phyloP scores from a whole-genome alignment of 2,113 vertebrate species.

The Catharus minimus region DNA sequence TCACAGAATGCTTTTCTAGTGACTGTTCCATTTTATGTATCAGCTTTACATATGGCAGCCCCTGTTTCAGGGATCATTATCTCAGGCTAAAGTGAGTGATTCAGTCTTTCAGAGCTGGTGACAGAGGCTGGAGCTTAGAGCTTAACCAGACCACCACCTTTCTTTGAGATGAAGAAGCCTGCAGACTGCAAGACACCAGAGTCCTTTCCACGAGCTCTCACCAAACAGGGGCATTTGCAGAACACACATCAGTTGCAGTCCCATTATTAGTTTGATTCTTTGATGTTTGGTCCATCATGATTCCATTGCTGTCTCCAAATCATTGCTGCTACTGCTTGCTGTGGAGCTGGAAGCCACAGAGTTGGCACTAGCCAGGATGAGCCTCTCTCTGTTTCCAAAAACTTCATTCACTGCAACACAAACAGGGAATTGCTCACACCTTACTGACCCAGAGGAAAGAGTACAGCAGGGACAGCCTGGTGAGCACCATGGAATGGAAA shows the following conservation, averaged over 20 bases:
- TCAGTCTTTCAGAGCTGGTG: not conserved
- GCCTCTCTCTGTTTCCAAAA: conserved; percentile 86
- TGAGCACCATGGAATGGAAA: not conserved
- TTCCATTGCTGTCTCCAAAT: conserved; percentile 72
- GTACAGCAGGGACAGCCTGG: not conserved
- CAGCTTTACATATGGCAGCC: not conserved
- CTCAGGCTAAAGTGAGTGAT: not conserved
- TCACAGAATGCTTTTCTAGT: not conserved
- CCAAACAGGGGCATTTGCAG: not conserved
- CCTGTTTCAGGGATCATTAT: not conserved
- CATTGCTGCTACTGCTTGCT: conserved; percentile 43
- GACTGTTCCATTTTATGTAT: not conserved
- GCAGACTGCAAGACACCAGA: not conserved
- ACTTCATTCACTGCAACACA: conserved; percentile 82
- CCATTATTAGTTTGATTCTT: not conserved
- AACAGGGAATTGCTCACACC: not conserved
- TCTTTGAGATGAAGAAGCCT: not conserved
- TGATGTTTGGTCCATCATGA: conserved; percentile 17
- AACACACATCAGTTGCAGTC: not conserved
- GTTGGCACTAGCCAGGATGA: conserved; percentile 67
- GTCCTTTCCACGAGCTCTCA: not conserved
- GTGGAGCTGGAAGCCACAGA: conserved; percentile 32
- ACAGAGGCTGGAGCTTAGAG: not conserved
- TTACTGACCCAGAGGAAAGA: not conserved
- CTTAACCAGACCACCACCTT: not conserved